phyloP scores from a whole-genome alignment of 2,888 invertebrate species.

The Volucella zonaria region DNA sequence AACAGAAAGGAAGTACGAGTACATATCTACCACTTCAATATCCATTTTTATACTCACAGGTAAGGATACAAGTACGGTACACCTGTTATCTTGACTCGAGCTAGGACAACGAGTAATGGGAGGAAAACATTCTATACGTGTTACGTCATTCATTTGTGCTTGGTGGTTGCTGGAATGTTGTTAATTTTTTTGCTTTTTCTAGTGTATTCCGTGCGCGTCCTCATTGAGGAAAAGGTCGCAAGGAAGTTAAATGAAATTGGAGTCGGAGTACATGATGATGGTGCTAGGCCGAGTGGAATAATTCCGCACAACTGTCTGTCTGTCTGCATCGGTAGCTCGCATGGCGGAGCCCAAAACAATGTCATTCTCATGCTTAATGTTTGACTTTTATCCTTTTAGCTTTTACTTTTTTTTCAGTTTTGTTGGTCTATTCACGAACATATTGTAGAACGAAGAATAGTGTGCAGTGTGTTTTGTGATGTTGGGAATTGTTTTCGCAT shows the following conservation, averaged over 20 bases:
- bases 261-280: slow-evolving; percentile 19
- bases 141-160: slow-evolving; percentile 33
- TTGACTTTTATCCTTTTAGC: background rate
- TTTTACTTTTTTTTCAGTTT: background rate
- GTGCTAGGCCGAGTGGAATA: slow-evolving; percentile 54
- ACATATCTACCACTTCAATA: slow-evolving; percentile 42
- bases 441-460: background rate
- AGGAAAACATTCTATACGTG: background rate
- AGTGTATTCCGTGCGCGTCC: slow-evolving; percentile 20
- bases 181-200: slow-evolving; percentile 19
- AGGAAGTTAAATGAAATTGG: slow-evolving; percentile 56
- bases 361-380: slow-evolving; percentile 25
- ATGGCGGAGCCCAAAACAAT: slow-evolving; percentile 40
- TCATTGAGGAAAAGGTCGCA: slow-evolving; percentile 54
- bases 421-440: background rate
- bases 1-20: background rate
- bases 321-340: slow-evolving; percentile 60
- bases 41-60: slow-evolving; percentile 8
- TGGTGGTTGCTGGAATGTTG: slow-evolving; percentile 12
- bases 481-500: background rate
- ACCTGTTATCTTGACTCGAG: slow-evolving; percentile 52
- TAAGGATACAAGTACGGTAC: slow-evolving; percentile 27
- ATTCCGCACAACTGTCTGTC: slow-evolving; percentile 45
- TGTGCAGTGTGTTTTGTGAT: slow-evolving; percentile 8
- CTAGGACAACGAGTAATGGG: slow-evolving; percentile 10